Conservation (phyloP, 1,140 invertebrate species). For the Zaprionus davidi region DNA sequence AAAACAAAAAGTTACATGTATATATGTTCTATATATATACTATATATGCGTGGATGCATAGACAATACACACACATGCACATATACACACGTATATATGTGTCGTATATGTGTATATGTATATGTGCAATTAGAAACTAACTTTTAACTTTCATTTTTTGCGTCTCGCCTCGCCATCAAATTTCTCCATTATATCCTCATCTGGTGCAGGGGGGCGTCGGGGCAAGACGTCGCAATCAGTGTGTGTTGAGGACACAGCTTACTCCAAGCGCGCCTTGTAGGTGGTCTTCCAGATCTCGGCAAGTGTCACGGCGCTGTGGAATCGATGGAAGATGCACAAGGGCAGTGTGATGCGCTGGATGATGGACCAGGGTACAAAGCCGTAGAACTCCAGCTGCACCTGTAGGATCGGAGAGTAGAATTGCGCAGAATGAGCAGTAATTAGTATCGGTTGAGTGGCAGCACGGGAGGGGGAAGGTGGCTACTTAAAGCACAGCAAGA, state of each 20-base stretch:
- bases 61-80: slow-evolving; percentile 10
- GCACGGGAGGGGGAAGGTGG: background rate
- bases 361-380: slow-evolving; percentile 96
- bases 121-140: slow-evolving; percentile 79
- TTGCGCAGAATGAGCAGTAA: background rate
- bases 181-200: slow-evolving; percentile 11
- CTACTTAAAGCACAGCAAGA: background rate
- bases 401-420: slow-evolving; percentile 65
- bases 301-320: slow-evolving; percentile 98
- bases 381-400: slow-evolving; percentile 95
- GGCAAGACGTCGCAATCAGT: slow-evolving; percentile 1
- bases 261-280: slow-evolving; percentile 95
- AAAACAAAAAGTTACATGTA: slow-evolving; percentile 52
- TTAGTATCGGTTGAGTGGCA: background rate
- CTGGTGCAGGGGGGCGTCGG: slow-evolving; percentile 43
- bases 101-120: slow-evolving; percentile 52
- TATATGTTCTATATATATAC: slow-evolving; percentile 51
- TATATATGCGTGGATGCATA: slow-evolving; percentile 28
- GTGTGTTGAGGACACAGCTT: slow-evolving; percentile 78
- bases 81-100: slow-evolving; percentile 45
- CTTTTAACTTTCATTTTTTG: slow-evolving; percentile 65
- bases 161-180: slow-evolving; percentile 58
- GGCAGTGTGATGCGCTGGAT: slow-evolving; percentile 97
- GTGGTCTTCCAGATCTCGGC: slow-evolving; percentile 99
- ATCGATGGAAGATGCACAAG: slow-evolving; percentile 98